These are phyloP conservation scores for Ispidina lecontei DNA, from an alignment of 2,797 vertebrate species.

Conservation along the genomic window DNA sequence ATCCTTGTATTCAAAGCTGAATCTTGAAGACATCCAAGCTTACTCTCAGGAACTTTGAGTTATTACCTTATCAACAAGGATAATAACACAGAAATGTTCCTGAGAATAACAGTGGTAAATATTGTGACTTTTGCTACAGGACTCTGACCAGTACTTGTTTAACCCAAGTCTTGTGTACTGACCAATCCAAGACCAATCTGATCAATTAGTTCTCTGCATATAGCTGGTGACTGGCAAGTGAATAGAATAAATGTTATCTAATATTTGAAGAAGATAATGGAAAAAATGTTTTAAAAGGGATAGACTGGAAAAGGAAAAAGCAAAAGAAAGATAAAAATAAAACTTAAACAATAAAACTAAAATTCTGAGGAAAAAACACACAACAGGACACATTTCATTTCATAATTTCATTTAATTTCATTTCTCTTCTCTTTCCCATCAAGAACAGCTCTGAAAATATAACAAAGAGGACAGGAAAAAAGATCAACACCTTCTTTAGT, in stretches of 20 bases:
- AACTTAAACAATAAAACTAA: background rate
- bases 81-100: background rate
- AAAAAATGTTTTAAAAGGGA: background rate
- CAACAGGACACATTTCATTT: background rate
- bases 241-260: background rate
- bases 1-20: background rate
- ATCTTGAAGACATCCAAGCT: background rate
- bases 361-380: background rate
- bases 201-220: background rate
- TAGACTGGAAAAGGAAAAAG: background rate
- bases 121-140: background rate
- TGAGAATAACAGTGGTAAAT: background rate
- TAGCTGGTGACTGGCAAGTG: background rate
- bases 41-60: background rate
- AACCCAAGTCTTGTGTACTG: background rate
- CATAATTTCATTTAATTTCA: background rate
- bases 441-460: background rate
- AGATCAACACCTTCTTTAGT: background rate
- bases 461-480: background rate
- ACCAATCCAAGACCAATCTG: background rate
- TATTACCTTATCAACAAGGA: background rate
- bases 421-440: background rate
- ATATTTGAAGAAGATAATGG: background rate
- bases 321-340: background rate
- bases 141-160: background rate